phyloP scores from a whole-genome alignment of 2,113 vertebrate genomes.

The Heterocephalus glaber region DNA sequence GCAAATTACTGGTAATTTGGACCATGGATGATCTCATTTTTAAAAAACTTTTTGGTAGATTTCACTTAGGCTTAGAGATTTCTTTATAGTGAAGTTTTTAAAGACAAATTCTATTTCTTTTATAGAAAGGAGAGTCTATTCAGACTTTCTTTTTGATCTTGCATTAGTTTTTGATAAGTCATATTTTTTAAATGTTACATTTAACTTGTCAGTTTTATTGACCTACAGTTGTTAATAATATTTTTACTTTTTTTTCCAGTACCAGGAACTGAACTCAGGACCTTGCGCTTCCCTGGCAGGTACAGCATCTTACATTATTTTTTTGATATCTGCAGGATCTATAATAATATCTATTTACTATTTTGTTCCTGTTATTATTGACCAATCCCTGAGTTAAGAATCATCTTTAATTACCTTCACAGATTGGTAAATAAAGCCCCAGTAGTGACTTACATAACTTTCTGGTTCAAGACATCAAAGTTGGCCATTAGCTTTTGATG shows the following conservation, averaged over 20 bases:
- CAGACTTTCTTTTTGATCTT: background rate
- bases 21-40: background rate
- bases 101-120: background rate
- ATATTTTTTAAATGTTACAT: constrained; percentile 5
- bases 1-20: background rate
- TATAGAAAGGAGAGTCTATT: background rate
- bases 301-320: too few species aligned
- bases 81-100: background rate
- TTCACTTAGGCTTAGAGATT: background rate
- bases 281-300: too few species aligned
- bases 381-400: background rate
- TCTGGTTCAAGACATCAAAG: background rate
- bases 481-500: background rate
- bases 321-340: background rate
- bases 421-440: background rate
- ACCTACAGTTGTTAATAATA: background rate
- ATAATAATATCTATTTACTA: background rate
- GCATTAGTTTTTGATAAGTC: background rate
- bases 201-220: constrained; percentile 1
- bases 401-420: background rate
- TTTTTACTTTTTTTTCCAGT: background rate
- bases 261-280: too few species aligned
- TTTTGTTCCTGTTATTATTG: background rate
- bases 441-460: background rate
- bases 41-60: background rate